Evolutionary conservation across 2,113 vertebrate species (phyloP), one percentile per base, ranked within the genome.

Genomic region (Pao palembangensis): DNA sequence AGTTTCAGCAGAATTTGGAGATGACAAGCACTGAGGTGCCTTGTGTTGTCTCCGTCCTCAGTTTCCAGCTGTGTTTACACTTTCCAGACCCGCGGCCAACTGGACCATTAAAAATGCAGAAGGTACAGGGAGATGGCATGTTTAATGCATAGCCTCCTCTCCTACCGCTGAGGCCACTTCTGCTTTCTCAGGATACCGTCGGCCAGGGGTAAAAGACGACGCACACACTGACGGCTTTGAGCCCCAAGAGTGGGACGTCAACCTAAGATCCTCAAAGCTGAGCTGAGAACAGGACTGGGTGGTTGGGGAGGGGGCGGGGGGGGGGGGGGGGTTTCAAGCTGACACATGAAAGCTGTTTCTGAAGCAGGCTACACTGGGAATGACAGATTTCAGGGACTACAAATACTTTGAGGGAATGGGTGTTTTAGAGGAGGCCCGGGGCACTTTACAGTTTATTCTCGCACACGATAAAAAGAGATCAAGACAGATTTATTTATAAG

Each of bases 71-170:
- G 5, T 79, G 75, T 84, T 84, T 81, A 69, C 68, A 58, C 62
- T 71, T 57, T 69, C 18, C 55, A 73, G 57, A 73, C 47, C 57
- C 23, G 51, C 14, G 34, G 52, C 59, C 60, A 67, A 68, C 63
- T 60, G 61, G 42, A 66, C 60, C 52, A 71, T 81, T 75, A 79
- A 79, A 82, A 58, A 81, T 73, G 61, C 42, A 75, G 44, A 8
- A 57, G 58, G 64, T 60, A 74, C 74, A 80, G 10, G 4, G 52
- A 55, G 52, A 55, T 17, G 11, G 44, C 61, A 75, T 80, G 78
- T 81, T 83, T 81, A 73, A 83, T 84, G 67, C 75, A 82, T 80
- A 73, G 16, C 51, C 58, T 74, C 65, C 75, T 79, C 61, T 79
- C 71, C 75, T 55, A 56, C 44, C 5, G 11, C 61, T 4, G 49